Conservation (phyloP, 2,113 vertebrate species). For the Oncorhynchus nerka region DNA sequence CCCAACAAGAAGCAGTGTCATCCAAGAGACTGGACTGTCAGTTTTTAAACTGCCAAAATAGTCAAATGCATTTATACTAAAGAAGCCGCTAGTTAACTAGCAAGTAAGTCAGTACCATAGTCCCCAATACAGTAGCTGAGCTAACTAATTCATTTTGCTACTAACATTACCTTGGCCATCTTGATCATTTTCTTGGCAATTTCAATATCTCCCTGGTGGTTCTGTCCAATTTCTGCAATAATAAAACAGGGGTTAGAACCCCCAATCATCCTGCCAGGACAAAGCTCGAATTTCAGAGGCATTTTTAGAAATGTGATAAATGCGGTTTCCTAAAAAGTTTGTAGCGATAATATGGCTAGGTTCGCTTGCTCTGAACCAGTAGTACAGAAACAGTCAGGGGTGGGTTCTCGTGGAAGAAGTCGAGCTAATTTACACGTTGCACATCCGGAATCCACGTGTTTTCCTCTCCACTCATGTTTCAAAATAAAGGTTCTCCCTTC, state of each 20-base stretch:
- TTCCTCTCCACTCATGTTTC: conserved; percentile 2
- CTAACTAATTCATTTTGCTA: not conserved
- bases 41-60: not conserved
- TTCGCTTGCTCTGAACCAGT: not conserved
- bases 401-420: too few relatives aligned
- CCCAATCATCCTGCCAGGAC: conserved; percentile 83
- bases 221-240: conserved; percentile 92
- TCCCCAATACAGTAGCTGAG: not conserved
- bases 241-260: conserved; percentile 86
- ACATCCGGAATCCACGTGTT: conserved; percentile 17
- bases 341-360: too few relatives aligned
- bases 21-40: too few relatives aligned
- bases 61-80: not conserved
- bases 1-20: too few relatives aligned
- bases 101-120: too few relatives aligned
- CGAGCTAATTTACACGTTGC: not conserved
- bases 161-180: conserved; percentile 79
- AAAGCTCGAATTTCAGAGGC: conserved; percentile 83
- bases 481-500: conserved; percentile 16
- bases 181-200: conserved; percentile 89
- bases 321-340: not conserved
- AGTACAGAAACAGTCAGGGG: not conserved
- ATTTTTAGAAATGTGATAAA: conserved; percentile 57
- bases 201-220: conserved; percentile 89
- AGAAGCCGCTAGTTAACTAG: not conserved